Evolutionary conservation across 2,113 vertebrate genomes (phyloP).

Genomic region (Lagopus leucura): DNA sequence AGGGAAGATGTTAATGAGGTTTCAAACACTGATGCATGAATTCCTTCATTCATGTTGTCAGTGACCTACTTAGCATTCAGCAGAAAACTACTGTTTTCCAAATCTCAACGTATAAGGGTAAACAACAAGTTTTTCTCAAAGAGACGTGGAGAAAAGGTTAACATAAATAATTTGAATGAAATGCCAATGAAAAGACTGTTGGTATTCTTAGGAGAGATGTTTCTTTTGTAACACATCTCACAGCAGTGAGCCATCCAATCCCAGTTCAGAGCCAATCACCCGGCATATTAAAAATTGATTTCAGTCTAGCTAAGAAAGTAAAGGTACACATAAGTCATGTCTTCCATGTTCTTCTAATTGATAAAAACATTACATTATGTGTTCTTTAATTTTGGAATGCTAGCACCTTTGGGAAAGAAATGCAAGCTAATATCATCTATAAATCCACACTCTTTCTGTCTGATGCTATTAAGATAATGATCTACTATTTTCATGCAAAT

Average conservation of each 20-base stretch:
- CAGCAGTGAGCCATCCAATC: not conserved
- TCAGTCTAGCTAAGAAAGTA: not conserved
- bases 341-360: not conserved
- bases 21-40: not conserved
- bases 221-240: not conserved
- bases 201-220: not conserved
- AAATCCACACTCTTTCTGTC: not conserved
- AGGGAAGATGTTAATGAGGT: not conserved
- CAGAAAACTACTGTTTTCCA: not conserved
- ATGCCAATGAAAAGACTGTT: not conserved
- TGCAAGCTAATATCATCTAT: not conserved
- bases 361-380: not conserved
- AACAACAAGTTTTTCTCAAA: not conserved
- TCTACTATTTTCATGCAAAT: not conserved
- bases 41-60: not conserved
- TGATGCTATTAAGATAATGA: not conserved
- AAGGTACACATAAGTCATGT: not conserved
- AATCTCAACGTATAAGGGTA: not conserved
- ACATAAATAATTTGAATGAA: not conserved
- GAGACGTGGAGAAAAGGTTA: not conserved
- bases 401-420: not conserved
- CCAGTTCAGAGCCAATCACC: not conserved
- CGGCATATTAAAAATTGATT: conserved; percentile 23
- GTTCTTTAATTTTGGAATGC: not conserved
- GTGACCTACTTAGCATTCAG: not conserved